Evolutionary conservation across 2,113 vertebrate species (phyloP).

Genomic region (Pluvianellus socialis): DNA sequence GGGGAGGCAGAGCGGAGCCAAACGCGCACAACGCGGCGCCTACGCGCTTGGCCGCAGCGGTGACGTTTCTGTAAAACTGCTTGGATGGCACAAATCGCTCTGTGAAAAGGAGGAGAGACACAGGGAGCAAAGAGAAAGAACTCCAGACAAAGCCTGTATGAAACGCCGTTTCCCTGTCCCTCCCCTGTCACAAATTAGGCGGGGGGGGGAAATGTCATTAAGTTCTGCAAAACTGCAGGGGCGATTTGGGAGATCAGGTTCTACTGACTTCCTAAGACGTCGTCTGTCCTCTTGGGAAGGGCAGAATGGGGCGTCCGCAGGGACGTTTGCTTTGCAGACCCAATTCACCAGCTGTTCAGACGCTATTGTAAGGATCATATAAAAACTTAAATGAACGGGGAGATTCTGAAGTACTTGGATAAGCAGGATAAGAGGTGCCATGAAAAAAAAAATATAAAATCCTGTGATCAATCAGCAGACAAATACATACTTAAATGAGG

Average conservation of each 20-base stretch:
- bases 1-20: accelerated
- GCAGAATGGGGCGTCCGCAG: not conserved
- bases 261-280: not conserved
- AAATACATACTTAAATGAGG: not conserved
- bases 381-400: not conserved
- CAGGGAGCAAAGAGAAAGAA: not conserved
- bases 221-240: not conserved
- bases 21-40: accelerated
- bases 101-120: not conserved
- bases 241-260: not conserved
- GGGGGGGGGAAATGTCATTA: not conserved
- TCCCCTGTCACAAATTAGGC: not conserved
- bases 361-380: not conserved
- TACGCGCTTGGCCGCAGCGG: not conserved
- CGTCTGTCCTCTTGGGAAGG: not conserved
- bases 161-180: not conserved
- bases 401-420: not conserved
- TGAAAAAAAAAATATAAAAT: not conserved
- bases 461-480: constrained; percentile 8
- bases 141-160: not conserved
- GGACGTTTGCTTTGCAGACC: not conserved
- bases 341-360: not conserved
- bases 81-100: not conserved
- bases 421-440: not conserved
- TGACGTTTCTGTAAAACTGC: not conserved